Evolutionary conservation across 2,888 invertebrate species (phyloP), one percentile per base, ranked within the genome.

Genomic region (Cremastinae sp.): DNA sequence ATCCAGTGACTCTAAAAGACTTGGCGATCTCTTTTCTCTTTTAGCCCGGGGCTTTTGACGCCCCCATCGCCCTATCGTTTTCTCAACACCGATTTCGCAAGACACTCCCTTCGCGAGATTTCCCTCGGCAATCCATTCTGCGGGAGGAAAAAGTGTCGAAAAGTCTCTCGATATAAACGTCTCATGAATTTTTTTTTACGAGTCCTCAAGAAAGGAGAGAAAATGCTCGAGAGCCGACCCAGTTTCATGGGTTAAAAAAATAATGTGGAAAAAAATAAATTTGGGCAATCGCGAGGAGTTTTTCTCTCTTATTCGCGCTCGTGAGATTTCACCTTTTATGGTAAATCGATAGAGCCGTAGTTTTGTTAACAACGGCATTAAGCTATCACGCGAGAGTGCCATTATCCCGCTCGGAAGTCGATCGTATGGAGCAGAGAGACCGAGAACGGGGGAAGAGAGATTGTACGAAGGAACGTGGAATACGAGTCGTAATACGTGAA

Each of bases 321-420:
- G 18, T 68, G 66, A 77, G 83, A 82, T 84, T 82, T 81, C 78
- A 71, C 79, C 79, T 81, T 81, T 86, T 85, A 86, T 82, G 80
- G 84, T 74, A 81, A 85, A 87, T 87, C 87, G 83, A 87, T 87
- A 83, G 79, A 64, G 78, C 73, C 79, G 84, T 78, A 86, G 82
- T 87, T 86, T 87, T 83, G 85, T 84, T 85, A 87, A 86, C 87
- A 83, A 80, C 80, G 81, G 74, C 82, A 83, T 86, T 85, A 86
- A 85, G 85, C 85, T 84, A 87, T 85, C 87, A 84, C 83, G 86
- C 85, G 82, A 84, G 79, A 82, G 82, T 80, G 80, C 84, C 83
- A 84, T 85, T 82, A 84, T 79, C 80, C 65, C 2, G 28, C 28
- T 28, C 28, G 28, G 35, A 78, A 80, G 76, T 78, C 81, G 84